Evolutionary conservation across 2,113 vertebrate species (phyloP).

Genomic region (Cyprinodon brontotheroides): DNA sequence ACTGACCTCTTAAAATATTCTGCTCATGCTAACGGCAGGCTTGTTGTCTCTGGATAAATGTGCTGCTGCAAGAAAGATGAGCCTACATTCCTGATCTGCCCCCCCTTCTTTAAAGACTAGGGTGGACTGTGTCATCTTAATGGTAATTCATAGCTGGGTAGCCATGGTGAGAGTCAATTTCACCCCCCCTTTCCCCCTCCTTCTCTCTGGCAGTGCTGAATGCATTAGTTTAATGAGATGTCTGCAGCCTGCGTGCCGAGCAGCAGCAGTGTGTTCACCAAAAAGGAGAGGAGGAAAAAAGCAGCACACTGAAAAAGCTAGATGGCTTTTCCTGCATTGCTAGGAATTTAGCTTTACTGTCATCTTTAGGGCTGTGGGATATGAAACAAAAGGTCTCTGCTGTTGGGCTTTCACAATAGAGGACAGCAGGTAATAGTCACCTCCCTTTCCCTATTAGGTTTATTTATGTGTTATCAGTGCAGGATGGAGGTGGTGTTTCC

Average conservation of each 20-base stretch:
- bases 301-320: constrained; percentile 35
- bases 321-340: constrained; percentile 54
- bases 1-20: constrained; percentile 18
- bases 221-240: constrained; percentile 81
- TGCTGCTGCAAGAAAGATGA: constrained; percentile 11
- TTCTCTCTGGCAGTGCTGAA: constrained; percentile 57
- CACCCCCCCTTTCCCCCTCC: constrained; percentile 50
- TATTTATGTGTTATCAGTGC: constrained; percentile 56
- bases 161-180: constrained; percentile 75
- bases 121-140: constrained; percentile 69
- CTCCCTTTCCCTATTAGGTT: constrained; percentile 37
- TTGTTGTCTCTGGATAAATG: neutral
- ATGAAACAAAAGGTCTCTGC: constrained; percentile 55
- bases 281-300: constrained; percentile 35
- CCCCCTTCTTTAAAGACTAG: constrained; percentile 46
- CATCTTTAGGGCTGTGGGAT: constrained; percentile 45
- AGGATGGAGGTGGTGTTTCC: constrained; percentile 64
- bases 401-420: constrained; percentile 60
- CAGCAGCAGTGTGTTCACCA: constrained; percentile 56
- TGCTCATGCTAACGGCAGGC: neutral
- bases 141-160: constrained; percentile 76
- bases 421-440: constrained; percentile 65
- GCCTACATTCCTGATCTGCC: constrained; percentile 17
- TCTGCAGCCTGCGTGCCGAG: constrained; percentile 74
- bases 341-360: constrained; percentile 47